These are phyloP conservation scores for Acipenser transmontanus DNA, from an alignment of 2,797 vertebrate genomes.

Conservation along the genomic window DNA sequence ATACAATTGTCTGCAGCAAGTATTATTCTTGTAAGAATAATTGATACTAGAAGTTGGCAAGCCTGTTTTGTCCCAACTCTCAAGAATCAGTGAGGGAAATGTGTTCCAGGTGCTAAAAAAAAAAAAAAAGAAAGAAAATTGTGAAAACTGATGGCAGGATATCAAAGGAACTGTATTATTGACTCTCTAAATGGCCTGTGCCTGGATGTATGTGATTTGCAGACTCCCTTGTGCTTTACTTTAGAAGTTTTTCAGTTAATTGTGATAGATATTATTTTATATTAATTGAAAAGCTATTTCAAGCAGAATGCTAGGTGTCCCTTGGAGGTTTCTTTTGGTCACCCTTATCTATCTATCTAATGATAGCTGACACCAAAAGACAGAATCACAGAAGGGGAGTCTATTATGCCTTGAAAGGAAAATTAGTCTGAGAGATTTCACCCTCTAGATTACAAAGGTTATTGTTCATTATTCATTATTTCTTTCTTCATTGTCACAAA, in stretches of 20 bases:
- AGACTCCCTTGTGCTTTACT: no score
- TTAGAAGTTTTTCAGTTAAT: conserved; percentile 34
- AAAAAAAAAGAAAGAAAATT: no score
- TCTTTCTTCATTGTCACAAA: conserved; percentile 30
- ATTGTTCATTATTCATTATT: conserved; percentile 35
- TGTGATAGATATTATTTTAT: conserved; percentile 53
- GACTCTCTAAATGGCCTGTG: no score
- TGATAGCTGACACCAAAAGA: conserved; percentile 31
- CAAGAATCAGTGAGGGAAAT: no score
- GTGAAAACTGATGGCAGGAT: no score
- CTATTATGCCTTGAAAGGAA: conserved; percentile 28
- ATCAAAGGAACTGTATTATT: no score
- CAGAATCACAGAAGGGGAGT: conserved; percentile 27
- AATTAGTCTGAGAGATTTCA: conserved; percentile 27
- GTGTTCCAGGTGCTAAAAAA: no score
- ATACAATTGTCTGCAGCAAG: no score
- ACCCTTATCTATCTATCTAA: conserved; percentile 39
- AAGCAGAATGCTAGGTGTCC: conserved; percentile 34
- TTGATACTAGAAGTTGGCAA: no score
- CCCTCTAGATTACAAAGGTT: conserved; percentile 19
- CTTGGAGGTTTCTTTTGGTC: conserved; percentile 41
- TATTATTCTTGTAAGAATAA: no score
- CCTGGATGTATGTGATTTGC: no score
- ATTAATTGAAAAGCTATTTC: conserved; percentile 62
- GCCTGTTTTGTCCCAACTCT: no score